A percentile compares a stretch with the other conserved stretches of the same genome.
phyloP scores from a whole-genome alignment of 2,888 invertebrate species.

The Acrobasis consociella region DNA sequence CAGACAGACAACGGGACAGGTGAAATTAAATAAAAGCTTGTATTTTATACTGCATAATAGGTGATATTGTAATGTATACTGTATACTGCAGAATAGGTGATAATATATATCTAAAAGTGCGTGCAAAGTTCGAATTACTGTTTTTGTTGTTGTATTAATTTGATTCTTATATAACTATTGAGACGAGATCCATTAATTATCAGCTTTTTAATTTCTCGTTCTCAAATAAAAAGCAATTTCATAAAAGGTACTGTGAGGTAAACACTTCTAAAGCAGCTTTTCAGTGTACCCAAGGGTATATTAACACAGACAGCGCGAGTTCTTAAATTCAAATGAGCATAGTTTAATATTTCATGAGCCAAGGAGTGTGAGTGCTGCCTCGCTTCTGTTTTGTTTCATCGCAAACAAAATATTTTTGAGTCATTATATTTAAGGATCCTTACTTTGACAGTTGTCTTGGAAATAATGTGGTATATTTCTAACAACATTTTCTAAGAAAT shows the following conservation, averaged over 20 bases:
- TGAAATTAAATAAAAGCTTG: too few relatives aligned
- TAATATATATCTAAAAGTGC: too few relatives aligned
- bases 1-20: too few relatives aligned
- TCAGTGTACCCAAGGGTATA: conserved; percentile 20
- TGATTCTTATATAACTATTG: too few relatives aligned
- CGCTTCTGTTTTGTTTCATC: conserved; percentile 12
- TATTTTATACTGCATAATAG: too few relatives aligned
- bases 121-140: too few relatives aligned
- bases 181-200: too few relatives aligned
- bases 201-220: too few relatives aligned
- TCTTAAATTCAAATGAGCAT: conserved; percentile 22
- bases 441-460: not conserved
- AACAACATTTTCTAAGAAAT: too few relatives aligned
- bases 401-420: conserved; percentile 4
- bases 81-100: too few relatives aligned
- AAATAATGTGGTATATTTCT: not conserved
- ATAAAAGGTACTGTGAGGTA: not conserved
- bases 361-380: conserved; percentile 15
- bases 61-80: too few relatives aligned
- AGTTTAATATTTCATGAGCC: conserved; percentile 24
- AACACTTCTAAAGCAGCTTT: conserved; percentile 5
- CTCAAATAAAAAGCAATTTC: not conserved
- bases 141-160: too few relatives aligned
- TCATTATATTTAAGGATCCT: not conserved
- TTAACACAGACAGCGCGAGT: conserved; percentile 15